These are phyloP conservation scores for Cerastis leucographa DNA, from an alignment of 2,888 invertebrate genomes.

Conservation along the genomic window DNA sequence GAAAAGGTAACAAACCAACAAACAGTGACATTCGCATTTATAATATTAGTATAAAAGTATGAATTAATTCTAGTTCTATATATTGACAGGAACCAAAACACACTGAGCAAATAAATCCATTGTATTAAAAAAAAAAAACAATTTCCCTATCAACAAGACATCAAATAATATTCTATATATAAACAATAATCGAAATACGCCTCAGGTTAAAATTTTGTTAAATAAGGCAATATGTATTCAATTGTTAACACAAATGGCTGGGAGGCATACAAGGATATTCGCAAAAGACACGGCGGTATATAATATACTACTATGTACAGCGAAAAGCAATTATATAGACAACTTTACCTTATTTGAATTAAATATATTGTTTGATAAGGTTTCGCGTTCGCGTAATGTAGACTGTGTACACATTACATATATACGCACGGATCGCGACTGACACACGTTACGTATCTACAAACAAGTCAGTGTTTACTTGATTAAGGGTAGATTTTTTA, in stretches of 20 bases:
- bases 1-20: too few relatives aligned
- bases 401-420: neutral
- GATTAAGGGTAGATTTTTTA: too few relatives aligned
- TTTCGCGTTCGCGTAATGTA: constrained; percentile 9
- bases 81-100: neutral
- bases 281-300: constrained; percentile 19
- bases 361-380: constrained; percentile 40
- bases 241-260: constrained; percentile 43
- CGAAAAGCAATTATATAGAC: constrained; percentile 42
- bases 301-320: constrained; percentile 18
- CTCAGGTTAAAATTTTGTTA: constrained; percentile 34
- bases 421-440: neutral
- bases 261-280: constrained; percentile 33
- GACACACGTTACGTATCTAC: too few relatives aligned
- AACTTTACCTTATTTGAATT: constrained; percentile 38
- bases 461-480: too few relatives aligned
- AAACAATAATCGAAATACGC: constrained; percentile 27
- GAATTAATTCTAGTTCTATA: too few relatives aligned
- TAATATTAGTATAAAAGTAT: too few relatives aligned
- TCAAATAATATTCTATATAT: constrained; percentile 19
- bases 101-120: neutral
- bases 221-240: constrained; percentile 45
- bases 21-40: too few relatives aligned
- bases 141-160: constrained; percentile 20
- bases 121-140: neutral